phyloP scores from a whole-genome alignment of 2,888 invertebrate species.

The Eucera pruinosa region DNA sequence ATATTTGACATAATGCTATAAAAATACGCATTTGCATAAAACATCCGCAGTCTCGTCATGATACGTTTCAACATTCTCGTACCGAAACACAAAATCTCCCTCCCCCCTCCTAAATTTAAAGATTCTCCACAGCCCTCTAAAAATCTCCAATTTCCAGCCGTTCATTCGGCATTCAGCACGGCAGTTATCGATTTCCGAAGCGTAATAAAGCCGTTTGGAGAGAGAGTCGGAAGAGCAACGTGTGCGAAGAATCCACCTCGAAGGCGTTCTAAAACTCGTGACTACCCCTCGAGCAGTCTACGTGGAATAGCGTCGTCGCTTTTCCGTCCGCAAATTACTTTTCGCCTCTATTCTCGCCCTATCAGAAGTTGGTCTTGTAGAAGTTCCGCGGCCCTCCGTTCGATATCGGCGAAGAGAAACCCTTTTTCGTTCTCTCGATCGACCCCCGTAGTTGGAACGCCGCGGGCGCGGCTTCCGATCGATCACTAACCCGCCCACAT shows the following conservation, averaged over 20 bases:
- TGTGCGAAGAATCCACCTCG: constrained; percentile 23
- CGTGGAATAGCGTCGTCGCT: constrained; percentile 16
- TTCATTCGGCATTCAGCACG: constrained; percentile 25
- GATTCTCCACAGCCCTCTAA: background rate
- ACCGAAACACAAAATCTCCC: background rate
- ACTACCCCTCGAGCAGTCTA: constrained; percentile 4
- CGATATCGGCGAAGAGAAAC: constrained; percentile 45
- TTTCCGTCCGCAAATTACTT: constrained; percentile 49
- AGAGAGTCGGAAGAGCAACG: background rate
- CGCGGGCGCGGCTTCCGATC: constrained; percentile 61
- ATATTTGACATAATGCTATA: too few species aligned
- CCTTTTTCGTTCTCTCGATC: constrained; percentile 36
- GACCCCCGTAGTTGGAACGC: constrained; percentile 2
- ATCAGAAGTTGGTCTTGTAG: constrained; percentile 25
- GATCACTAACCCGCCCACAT: constrained; percentile 62
- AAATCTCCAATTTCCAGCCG: constrained; percentile 12
- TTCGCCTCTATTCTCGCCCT: constrained; percentile 33
- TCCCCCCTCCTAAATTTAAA: background rate
- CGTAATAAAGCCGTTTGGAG: constrained; percentile 42
- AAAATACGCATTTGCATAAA: too few species aligned
- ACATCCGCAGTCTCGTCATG: too few species aligned
- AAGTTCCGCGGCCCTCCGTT: constrained; percentile 23
- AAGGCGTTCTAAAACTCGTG: constrained; percentile 31
- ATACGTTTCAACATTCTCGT: too few species aligned
- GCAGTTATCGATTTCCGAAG: constrained; percentile 49